Base-by-base conservation (phyloP, 2,888 invertebrate species). In the Nipponacmea schrenckii region DNA sequence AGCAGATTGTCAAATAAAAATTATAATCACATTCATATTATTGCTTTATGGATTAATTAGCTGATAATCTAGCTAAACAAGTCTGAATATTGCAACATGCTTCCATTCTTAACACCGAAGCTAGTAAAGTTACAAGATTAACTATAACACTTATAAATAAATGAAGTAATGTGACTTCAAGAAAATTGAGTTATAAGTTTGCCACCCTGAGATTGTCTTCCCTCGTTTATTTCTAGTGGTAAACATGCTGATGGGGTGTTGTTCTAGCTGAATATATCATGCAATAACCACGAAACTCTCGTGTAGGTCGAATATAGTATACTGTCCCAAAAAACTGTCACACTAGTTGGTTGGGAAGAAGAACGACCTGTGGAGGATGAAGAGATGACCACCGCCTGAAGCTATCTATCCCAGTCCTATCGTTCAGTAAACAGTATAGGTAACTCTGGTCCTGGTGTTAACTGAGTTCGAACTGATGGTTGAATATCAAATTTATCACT, bases 391-490 rank as follows among this genome's bases (percentile, higher is more conserved):
- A 50, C 50, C 20, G 56, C 56, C 56, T 56, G 56, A 24, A 20
- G 56, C 56, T 24, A 56, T 56, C 8, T 44, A 46, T 15, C 39
- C 24, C 56, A 12, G 1, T 24, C 70, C 72, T 79, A 82, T 71
- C 84, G 80, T 69, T 85, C 84, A 26, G 78, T 70, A 70, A 86
- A 85, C 65, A 80, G 77, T 20, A 87, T 79, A 0, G 86, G 86
- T n/a, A 87, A 79, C 63, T 85, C 78, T 3, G 82, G 76, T 0
- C 86, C 86, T 5, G 86, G 82, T 1, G 87, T 85, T 17, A 87
- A 77, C 56, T 87, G 84, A 10, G 85, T 86, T 64, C 86, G 71
- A 8, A 85, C 80, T 17, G 77, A 76, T 12, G 87, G 85, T 48
- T 82, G 79, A n/a, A 86, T 73, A 24, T 81, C 76, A 26, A 74